phyloP scores from a whole-genome alignment of 2,888 invertebrate genomes.

The Timema cristinae region DNA sequence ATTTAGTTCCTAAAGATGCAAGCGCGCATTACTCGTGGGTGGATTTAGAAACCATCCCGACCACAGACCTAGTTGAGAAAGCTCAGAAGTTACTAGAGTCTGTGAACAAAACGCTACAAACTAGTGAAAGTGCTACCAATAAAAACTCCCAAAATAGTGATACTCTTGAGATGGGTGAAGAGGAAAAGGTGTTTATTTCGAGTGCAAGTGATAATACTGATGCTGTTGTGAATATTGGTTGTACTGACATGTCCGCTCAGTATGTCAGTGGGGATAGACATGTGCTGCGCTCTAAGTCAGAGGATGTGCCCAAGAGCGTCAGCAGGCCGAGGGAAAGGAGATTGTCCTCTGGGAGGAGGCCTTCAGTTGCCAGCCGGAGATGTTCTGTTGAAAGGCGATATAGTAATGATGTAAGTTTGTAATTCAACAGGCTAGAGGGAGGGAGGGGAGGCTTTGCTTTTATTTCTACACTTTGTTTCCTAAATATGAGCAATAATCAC shows the following conservation, averaged over 20 bases:
- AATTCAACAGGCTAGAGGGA: too few relatives aligned
- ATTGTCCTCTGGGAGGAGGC: slow-evolving; percentile 26
- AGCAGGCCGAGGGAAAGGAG: slow-evolving; percentile 16
- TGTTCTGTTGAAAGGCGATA: slow-evolving; percentile 28
- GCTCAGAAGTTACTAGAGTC: slow-evolving; percentile 46
- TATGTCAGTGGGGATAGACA: background rate
- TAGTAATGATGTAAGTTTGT: slow-evolving; percentile 31
- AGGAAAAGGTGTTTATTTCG: background rate
- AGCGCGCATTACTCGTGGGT: slow-evolving; percentile 19
- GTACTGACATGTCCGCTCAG: background rate
- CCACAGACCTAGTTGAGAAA: slow-evolving; percentile 44
- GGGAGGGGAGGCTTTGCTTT: too few relatives aligned
- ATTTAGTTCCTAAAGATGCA: slow-evolving; percentile 15
- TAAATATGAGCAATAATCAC: too few relatives aligned
- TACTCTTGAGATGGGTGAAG: background rate
- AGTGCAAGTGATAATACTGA: background rate
- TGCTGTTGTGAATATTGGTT: background rate
- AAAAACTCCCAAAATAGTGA: background rate
- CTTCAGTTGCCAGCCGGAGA: slow-evolving; percentile 20
- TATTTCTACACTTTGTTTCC: too few relatives aligned
- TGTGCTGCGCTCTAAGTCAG: background rate
- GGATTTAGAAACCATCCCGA: slow-evolving; percentile 33
- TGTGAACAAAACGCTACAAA: slow-evolving; percentile 45
- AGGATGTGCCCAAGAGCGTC: background rate
- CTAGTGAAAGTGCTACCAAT: slow-evolving; percentile 41